phyloP scores from a whole-genome alignment of 53 echinoderm and acorn worm genomes.

The Antedon mediterranea region DNA sequence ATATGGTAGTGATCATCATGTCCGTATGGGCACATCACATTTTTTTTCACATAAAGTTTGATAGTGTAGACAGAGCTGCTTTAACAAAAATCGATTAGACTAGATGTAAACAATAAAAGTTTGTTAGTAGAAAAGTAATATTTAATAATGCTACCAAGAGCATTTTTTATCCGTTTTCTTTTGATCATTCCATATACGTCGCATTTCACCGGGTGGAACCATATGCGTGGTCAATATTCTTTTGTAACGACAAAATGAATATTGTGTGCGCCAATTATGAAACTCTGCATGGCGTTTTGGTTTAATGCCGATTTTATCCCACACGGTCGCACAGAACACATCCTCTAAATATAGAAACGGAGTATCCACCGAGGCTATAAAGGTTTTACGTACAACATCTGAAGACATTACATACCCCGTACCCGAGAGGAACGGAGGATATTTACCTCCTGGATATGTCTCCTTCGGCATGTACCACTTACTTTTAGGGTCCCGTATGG shows the following conservation, averaged over 20 bases:
- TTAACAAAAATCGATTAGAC: too few relatives aligned
- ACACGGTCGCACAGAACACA: constrained; percentile 59
- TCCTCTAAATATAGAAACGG: constrained; percentile 80
- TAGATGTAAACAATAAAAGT: too few relatives aligned
- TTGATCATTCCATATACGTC: constrained; percentile 82
- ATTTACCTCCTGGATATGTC: constrained; percentile 49
- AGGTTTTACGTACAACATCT: constrained; percentile 45
- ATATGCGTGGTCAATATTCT: constrained; percentile 80
- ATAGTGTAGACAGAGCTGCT: too few relatives aligned
- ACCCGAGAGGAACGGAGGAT: constrained; percentile 92
- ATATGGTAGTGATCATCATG: too few relatives aligned
- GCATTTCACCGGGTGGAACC: constrained; percentile 81
- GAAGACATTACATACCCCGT: constrained; percentile 81
- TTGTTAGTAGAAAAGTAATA: too few relatives aligned
- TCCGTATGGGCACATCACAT: too few relatives aligned
- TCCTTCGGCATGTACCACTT: constrained; percentile 97
- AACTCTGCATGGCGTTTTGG: constrained; percentile 62
- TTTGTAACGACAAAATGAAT: constrained; percentile 70
- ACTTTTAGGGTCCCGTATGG: constrained; percentile 84
- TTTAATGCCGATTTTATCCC: constrained; percentile 43
- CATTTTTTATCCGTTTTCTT: constrained; percentile 17
- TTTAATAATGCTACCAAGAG: constrained; percentile 6
- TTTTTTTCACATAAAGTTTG: too few relatives aligned
- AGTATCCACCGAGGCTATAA: constrained; percentile 42
- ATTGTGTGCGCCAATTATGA: constrained; percentile 75